phyloP scores from a whole-genome alignment of 2,888 invertebrate species.

The Acronicta aceris region DNA sequence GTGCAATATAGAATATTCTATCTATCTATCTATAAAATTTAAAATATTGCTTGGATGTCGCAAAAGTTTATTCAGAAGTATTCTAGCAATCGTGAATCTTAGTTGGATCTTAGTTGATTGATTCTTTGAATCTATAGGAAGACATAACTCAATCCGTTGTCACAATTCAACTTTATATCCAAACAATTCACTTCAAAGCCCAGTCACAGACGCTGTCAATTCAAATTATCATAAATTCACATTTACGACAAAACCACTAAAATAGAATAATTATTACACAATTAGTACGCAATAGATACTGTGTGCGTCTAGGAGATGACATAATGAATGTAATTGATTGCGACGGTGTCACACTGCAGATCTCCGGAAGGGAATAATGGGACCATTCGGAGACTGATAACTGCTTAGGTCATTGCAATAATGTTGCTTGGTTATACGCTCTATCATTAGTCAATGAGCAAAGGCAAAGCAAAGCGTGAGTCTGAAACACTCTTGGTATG shows the following conservation, averaged over 20 bases:
- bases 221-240: slow-evolving; percentile 32
- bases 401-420: slow-evolving; percentile 52
- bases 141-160: not conserved
- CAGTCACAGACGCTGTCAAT: slow-evolving; percentile 35
- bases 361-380: slow-evolving; percentile 74
- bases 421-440: slow-evolving; percentile 43
- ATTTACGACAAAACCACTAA: slow-evolving; percentile 52
- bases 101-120: no score
- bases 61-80: no score
- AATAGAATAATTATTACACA: slow-evolving; percentile 64
- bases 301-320: slow-evolving; percentile 58
- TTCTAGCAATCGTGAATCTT: no score
- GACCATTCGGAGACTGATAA: slow-evolving; percentile 71
- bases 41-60: no score
- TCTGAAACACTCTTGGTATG: not conserved
- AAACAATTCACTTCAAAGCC: slow-evolving; percentile 20
- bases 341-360: slow-evolving; percentile 62
- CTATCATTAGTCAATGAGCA: slow-evolving; percentile 1
- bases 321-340: slow-evolving; percentile 72
- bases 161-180: slow-evolving; percentile 1
- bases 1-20: no score
- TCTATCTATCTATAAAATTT: no score
- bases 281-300: slow-evolving; percentile 68
- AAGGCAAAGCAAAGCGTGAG: slow-evolving; percentile 6
- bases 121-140: not conserved